Base-by-base conservation (phyloP, 1,140 invertebrate species). In the Cotesia glomerata region DNA sequence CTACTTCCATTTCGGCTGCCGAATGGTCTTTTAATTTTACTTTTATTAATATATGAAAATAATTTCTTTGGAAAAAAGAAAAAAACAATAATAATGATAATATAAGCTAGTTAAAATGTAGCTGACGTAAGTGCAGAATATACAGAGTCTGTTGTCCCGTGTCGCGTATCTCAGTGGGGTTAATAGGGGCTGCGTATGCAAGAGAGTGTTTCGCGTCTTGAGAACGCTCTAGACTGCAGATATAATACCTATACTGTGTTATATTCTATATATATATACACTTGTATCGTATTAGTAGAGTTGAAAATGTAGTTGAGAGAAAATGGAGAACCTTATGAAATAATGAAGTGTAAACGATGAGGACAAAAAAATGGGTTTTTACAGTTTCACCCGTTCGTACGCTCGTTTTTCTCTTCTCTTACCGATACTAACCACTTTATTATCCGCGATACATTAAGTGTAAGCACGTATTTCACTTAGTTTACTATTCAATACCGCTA, bases 321-420 rank as follows among this genome's bases (percentile, higher is more conserved):
- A 45, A 45, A 45, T 45, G 39, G 39, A 45, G 39, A 45, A 45
- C 35, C 66, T 16, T 64, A 69, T 69, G 59, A 78, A 81, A 81
- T 83, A 81, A 84, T 78, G 76, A 82, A 80, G 81, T 81, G 81
- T 79, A 82, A 82, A 82, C 81, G 74, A 67, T 75, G 69, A 70
- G 76, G 2, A 36, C 26, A 79, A 67, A 71, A 81, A 81, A 82
- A 80, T 82, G 78, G 74, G 70, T 72, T 79, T 69, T 81, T 81
- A 69, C 62, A 65, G 56, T n/a, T n/a, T 35, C 65, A 9, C 4
- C 18, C 11, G 32, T 45, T 7, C 11, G 26, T 26, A 26, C 26
- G 26, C 52, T 18, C 52, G 0, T 18, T 18, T 16, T 7, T 13
- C 16, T 13, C 52, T 4, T 8, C 13, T 0, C 7, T n/a, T 4